Evolutionary conservation across 1,140 invertebrate species (phyloP).

Genomic region (Eriocheir sinensis): DNA sequence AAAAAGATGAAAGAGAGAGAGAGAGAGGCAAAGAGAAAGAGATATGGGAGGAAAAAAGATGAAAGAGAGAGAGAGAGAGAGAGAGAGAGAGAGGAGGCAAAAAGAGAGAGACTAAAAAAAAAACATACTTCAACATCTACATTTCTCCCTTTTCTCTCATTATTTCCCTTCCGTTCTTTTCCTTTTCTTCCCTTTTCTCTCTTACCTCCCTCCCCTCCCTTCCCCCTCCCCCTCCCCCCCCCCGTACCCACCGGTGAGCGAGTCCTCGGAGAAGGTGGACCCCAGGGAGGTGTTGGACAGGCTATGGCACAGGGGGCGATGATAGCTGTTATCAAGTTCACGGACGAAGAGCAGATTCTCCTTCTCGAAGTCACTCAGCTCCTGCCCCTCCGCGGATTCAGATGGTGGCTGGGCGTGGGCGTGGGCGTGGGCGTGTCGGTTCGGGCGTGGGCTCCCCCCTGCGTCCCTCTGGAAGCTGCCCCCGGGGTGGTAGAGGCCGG

Average conservation of each 20-base stretch:
- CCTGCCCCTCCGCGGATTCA: background rate
- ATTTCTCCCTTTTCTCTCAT: too few species aligned
- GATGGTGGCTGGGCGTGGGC: conserved; percentile 45
- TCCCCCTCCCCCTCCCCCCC: too few species aligned
- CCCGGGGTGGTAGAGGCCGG: background rate
- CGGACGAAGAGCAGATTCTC: conserved; percentile 73
- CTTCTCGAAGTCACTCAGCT: conserved; percentile 76
- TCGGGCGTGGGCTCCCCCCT: background rate
- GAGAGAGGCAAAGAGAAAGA: conserved; percentile 6
- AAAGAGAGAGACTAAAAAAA: too few species aligned
- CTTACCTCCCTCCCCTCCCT: too few species aligned
- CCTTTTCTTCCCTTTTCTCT: too few species aligned
- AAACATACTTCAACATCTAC: too few species aligned
- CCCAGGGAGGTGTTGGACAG: conserved; percentile 67
- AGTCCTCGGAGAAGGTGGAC: conserved; percentile 76
- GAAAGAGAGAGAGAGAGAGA: conserved; percentile 1
- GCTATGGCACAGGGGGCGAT: conserved; percentile 51
- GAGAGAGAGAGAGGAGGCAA: background rate
- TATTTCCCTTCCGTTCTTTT: too few species aligned
- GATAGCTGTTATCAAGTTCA: conserved; percentile 76
- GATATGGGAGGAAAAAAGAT: background rate
- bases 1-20: background rate
- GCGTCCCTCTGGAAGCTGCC: background rate
- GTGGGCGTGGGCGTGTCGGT: background rate
- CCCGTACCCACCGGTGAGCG: conserved; percentile 64